Evolutionary conservation across 2,888 invertebrate genomes (phyloP), one percentile per base, ranked within the genome.

Genomic region (Eristalis arbustorum): DNA sequence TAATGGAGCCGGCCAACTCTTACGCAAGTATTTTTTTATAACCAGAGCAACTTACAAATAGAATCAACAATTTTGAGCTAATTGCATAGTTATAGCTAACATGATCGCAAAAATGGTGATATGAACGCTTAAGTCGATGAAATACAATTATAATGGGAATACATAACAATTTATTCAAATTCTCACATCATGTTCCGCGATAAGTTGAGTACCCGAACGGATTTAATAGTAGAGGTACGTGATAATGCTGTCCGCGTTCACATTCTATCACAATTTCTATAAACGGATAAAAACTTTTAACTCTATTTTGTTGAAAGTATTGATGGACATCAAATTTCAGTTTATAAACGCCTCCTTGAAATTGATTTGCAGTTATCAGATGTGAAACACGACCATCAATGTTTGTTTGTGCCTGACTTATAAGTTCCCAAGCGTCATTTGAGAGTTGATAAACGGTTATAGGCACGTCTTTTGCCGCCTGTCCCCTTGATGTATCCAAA

Each of bases 181-280:
- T 25, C 62, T 6, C 37, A 71, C 28, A 56, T 92, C 93, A 95
- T 89, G 94, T 94, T 75, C 96, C 96, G 89, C 96, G 94, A 91
- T 97, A 97, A 0, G 96, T 97, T 0, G 96, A 95, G 90, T 96
- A 97, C 22, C 96, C 96, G 91, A 94, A 96, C 0, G 96, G 96
- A 89, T 95, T 96, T 25, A 97, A 92, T 25, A 97, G 93, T 64
- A 97, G 92, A 0, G 97, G 96, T 79, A 97, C 95, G 92, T 97
- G 96, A 92, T 96, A 96, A 90, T 96, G 95, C 75, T 95, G 93
- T 4, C 94, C 94, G 77, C 94, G 93, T 34, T 94, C 94, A 63
- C 95, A 94, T 88, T 95, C 95, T 91, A 97, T 96, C 3, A 95
- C 94, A 87, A 97, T 95, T 94, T 97, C 97, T 75, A 97, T 95